Conservation (phyloP, 2,888 invertebrate genomes). For the Fragum fragum region DNA sequence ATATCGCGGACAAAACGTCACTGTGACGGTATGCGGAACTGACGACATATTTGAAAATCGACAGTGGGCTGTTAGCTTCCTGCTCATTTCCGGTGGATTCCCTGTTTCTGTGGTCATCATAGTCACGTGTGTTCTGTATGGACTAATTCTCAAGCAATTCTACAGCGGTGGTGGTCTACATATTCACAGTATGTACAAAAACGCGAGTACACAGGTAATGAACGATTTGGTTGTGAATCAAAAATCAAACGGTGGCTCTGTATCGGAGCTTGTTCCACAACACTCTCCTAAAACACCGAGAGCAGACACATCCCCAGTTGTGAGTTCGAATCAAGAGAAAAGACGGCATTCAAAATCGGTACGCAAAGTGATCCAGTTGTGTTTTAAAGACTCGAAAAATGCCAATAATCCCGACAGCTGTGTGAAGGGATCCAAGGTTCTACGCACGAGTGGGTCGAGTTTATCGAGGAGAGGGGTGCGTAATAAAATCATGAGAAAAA, state of each 20-base stretch:
- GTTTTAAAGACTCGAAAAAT: conserved; percentile 33
- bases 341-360: not conserved
- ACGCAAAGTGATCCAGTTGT: conserved; percentile 26
- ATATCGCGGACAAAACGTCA: conserved; percentile 57
- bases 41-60: conserved; percentile 59
- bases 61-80: conserved; percentile 56
- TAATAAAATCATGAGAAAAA: conserved; percentile 56
- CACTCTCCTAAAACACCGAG: not conserved
- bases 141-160: conserved; percentile 57
- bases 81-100: conserved; percentile 57
- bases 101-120: conserved; percentile 59
- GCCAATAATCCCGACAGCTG: not conserved
- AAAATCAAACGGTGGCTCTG: not conserved
- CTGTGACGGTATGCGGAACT: conserved; percentile 61
- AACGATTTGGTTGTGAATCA: not conserved
- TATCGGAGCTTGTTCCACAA: not conserved
- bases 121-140: conserved; percentile 61
- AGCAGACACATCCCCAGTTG: not conserved
- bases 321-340: not conserved
- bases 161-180: conserved; percentile 45
- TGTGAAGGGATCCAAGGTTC: not conserved
- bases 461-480: conserved; percentile 44
- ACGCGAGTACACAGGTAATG: conserved; percentile 31
- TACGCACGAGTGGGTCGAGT: conserved; percentile 48
- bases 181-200: conserved; percentile 46